These are phyloP conservation scores for Pollenia griseotomentosa DNA, from an alignment of 2,888 invertebrate genomes.

Conservation along the genomic window DNA sequence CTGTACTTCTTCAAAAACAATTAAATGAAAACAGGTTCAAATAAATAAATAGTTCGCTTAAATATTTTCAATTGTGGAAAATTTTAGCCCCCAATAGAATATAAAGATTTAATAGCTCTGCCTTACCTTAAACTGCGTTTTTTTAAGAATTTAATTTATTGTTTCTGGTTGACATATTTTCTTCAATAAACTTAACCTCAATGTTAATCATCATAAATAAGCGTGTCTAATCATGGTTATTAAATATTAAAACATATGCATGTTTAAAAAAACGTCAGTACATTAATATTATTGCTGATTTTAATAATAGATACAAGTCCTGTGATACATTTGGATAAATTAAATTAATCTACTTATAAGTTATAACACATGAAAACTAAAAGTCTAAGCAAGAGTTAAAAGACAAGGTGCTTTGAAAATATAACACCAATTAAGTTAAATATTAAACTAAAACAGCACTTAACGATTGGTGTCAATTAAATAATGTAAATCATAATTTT, in stretches of 20 bases:
- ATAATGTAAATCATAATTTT: no score
- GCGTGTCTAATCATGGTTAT: slow-evolving; percentile 35
- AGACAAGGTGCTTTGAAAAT: background rate
- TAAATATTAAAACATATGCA: slow-evolving; percentile 43
- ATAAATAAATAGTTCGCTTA: no score
- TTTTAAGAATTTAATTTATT: background rate
- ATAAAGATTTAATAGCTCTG: no score
- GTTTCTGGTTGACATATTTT: background rate
- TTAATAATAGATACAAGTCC: slow-evolving; percentile 1
- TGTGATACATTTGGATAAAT: slow-evolving; percentile 23
- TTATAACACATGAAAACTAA: slow-evolving; percentile 14
- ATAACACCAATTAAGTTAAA: background rate
- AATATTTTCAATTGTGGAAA: no score
- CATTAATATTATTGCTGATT: slow-evolving; percentile 31
- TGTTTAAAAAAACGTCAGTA: slow-evolving; percentile 7
- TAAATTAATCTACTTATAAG: slow-evolving; percentile 28
- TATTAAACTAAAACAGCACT: background rate
- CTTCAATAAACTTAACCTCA: slow-evolving; percentile 12
- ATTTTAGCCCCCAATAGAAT: no score
- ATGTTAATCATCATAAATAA: slow-evolving; percentile 19
- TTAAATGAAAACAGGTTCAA: no score
- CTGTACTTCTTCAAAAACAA: no score
- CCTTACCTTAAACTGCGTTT: no score
- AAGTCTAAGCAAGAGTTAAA: slow-evolving; percentile 1
- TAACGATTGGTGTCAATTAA: no score